Evolutionary conservation across 2,797 vertebrate genomes (phyloP).

Genomic region (Clarias fuscus): DNA sequence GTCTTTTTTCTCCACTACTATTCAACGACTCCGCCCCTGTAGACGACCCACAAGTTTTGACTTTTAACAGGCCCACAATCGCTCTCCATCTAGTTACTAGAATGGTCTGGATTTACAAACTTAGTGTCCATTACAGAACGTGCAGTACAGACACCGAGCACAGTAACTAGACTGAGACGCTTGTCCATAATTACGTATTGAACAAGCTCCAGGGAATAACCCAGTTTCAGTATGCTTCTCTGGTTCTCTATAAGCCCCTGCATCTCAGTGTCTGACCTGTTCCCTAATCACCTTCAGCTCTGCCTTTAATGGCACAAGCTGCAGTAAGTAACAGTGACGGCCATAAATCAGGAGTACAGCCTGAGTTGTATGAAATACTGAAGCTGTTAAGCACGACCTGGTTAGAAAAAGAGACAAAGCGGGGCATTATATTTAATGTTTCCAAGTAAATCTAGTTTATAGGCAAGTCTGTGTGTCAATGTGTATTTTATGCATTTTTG

Average conservation of each 20-base stretch:
- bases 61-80: neutral
- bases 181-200: conserved; percentile 69
- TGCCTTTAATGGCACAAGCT: conserved; percentile 54
- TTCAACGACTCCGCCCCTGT: neutral
- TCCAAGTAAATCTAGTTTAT: neutral
- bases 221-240: conserved; percentile 66
- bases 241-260: conserved; percentile 52
- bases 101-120: neutral
- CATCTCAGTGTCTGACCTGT: conserved; percentile 50
- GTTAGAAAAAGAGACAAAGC: conserved; percentile 31
- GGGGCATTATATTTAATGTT: neutral
- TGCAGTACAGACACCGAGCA: conserved; percentile 15
- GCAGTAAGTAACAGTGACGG: conserved; percentile 19
- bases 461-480: neutral
- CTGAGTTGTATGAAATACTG: conserved; percentile 24
- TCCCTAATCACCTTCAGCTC: conserved; percentile 57
- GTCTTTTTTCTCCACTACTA: neutral
- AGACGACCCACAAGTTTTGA: neutral
- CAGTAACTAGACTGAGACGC: conserved; percentile 51
- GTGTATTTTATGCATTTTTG: neutral
- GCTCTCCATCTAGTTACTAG: neutral
- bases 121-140: conserved; percentile 48
- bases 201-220: conserved; percentile 69
- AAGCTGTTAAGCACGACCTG: conserved; percentile 54
- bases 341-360: conserved; percentile 36